These are phyloP conservation scores for Tetranychus piercei DNA, from an alignment of 2,888 invertebrate genomes.

Conservation along the genomic window DNA sequence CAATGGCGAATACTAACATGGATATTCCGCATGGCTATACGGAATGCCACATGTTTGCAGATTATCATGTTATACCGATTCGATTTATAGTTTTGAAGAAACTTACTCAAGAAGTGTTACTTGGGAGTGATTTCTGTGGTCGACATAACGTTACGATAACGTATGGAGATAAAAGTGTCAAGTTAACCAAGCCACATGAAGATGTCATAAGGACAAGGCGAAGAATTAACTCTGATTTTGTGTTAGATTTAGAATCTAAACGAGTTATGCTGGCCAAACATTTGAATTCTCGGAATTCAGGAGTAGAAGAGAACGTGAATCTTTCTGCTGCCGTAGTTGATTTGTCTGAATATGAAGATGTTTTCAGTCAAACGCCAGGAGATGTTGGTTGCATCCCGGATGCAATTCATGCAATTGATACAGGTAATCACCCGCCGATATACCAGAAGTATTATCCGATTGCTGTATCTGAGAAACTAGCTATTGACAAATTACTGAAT, in stretches of 20 bases:
- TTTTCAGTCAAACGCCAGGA: background rate
- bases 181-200: background rate
- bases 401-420: background rate
- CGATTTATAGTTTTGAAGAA: background rate
- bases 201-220: too few species aligned
- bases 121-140: background rate
- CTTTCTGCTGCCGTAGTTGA: background rate
- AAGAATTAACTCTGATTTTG: too few species aligned
- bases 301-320: background rate
- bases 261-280: too few species aligned
- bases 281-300: too few species aligned
- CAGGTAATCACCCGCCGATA: background rate
- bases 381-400: too few species aligned
- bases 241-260: too few species aligned
- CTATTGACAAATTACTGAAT: background rate
- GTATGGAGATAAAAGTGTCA: background rate
- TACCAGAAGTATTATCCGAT: background rate
- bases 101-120: background rate
- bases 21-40: too few species aligned
- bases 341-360: background rate
- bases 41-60: background rate
- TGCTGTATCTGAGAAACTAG: background rate
- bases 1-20: too few species aligned
- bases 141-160: background rate
- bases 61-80: background rate